These are phyloP conservation scores for Platycercus adscitus DNA, from an alignment of 2,113 vertebrate species.

Conservation along the genomic window DNA sequence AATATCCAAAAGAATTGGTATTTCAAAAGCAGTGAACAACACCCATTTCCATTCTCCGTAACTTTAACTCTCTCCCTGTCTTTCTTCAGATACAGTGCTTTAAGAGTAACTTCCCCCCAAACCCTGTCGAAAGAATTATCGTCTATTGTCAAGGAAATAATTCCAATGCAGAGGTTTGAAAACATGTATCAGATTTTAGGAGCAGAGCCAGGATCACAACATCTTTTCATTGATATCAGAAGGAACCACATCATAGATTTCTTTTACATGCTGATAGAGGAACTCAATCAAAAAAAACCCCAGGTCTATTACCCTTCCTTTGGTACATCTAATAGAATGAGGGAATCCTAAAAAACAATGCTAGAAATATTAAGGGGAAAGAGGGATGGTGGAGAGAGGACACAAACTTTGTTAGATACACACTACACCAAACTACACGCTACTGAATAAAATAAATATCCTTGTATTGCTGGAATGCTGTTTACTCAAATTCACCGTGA, in stretches of 20 bases:
- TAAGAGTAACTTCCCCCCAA: neutral
- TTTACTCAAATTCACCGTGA: slow-evolving; percentile 2
- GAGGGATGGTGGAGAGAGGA: neutral
- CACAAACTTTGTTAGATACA: neutral
- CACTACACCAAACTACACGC: neutral
- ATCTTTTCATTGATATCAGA: neutral
- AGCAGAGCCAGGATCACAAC: neutral
- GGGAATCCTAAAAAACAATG: neutral
- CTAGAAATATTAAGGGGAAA: neutral
- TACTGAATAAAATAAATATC: neutral
- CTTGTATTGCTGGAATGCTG: neutral
- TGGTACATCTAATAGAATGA: neutral
- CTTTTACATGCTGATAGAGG: neutral
- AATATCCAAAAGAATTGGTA: neutral
- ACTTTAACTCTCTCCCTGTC: neutral
- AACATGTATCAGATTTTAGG: neutral
- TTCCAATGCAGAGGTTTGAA: neutral
- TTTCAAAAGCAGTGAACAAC: neutral
- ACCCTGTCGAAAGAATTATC: neutral
- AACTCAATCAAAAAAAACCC: neutral
- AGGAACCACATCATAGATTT: neutral
- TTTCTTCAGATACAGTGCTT: neutral
- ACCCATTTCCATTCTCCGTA: neutral
- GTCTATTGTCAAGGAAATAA: neutral
- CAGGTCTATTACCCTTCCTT: neutral